Evolutionary conservation across 2,797 vertebrate species (phyloP).

Genomic region (Amphiprion clarkii): DNA sequence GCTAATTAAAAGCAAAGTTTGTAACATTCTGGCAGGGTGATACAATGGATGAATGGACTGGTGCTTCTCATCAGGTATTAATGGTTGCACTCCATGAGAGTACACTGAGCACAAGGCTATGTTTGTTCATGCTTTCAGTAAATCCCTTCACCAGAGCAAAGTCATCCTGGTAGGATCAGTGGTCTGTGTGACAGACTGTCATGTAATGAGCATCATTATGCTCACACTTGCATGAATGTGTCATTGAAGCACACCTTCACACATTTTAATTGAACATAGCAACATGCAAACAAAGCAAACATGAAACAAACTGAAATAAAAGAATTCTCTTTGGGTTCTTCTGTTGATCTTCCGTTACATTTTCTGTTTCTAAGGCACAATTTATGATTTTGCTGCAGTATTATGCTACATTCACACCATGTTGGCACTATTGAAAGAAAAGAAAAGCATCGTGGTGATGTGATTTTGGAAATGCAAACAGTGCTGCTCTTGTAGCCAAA

Average conservation of each 20-base stretch:
- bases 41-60: conserved; percentile 11
- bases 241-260: too few relatives aligned
- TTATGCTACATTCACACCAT: too few relatives aligned
- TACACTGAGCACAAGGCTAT: background rate
- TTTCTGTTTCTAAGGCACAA: too few relatives aligned
- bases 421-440: too few relatives aligned
- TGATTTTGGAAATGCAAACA: too few relatives aligned
- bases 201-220: conserved; percentile 11
- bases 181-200: background rate
- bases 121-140: background rate
- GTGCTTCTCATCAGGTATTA: conserved; percentile 12
- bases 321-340: too few relatives aligned
- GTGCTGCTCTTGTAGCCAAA: too few relatives aligned
- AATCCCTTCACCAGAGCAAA: conserved; percentile 1
- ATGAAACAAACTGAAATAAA: too few relatives aligned
- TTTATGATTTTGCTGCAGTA: too few relatives aligned
- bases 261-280: too few relatives aligned
- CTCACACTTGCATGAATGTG: background rate
- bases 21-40: conserved; percentile 14
- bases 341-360: too few relatives aligned
- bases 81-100: background rate
- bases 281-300: background rate
- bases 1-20: conserved; percentile 31
- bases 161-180: conserved; percentile 1
- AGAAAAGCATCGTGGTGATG: too few relatives aligned